Conservation (phyloP, 2,797 vertebrate genomes). For the Pseudochirops cupreus region DNA sequence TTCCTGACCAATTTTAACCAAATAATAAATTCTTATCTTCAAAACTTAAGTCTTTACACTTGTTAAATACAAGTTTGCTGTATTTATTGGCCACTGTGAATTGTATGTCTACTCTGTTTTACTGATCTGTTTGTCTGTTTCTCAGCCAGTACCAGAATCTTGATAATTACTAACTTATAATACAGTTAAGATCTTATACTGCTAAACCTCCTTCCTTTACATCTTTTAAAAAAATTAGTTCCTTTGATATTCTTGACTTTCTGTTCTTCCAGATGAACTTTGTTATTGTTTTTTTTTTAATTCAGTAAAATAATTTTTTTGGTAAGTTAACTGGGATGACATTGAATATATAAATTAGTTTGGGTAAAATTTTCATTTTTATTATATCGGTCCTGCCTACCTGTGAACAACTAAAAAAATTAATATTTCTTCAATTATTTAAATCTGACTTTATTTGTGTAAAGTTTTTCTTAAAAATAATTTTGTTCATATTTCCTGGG, state of each 20-base stretch:
- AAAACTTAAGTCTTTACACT: not conserved
- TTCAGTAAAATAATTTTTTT: not conserved
- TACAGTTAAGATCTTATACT: not conserved
- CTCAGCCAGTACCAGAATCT: not conserved
- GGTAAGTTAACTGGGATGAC: not conserved
- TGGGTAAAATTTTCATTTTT: not conserved
- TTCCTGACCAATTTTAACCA: too few species aligned
- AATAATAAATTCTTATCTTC: too few species aligned
- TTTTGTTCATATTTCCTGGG: not conserved
- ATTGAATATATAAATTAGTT: not conserved
- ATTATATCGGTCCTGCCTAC: not conserved
- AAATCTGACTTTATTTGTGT: not conserved
- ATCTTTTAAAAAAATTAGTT: not conserved
- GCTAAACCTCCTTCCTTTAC: not conserved
- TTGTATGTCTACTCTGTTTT: not conserved
- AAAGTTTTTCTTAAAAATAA: too few species aligned
- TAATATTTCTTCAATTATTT: not conserved
- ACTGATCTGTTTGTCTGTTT: not conserved
- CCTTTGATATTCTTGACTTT: not conserved
- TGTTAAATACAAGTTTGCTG: not conserved
- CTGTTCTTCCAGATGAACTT: not conserved
- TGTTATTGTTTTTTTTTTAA: not conserved
- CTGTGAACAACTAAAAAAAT: not conserved
- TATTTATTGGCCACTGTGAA: not conserved
- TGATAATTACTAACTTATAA: not conserved